Percentiles rank a stretch among this genome's conserved stretches.
These are phyloP conservation scores for Neomicropteryx cornuta DNA, from an alignment of 1,140 invertebrate species.

Conservation along the genomic window DNA sequence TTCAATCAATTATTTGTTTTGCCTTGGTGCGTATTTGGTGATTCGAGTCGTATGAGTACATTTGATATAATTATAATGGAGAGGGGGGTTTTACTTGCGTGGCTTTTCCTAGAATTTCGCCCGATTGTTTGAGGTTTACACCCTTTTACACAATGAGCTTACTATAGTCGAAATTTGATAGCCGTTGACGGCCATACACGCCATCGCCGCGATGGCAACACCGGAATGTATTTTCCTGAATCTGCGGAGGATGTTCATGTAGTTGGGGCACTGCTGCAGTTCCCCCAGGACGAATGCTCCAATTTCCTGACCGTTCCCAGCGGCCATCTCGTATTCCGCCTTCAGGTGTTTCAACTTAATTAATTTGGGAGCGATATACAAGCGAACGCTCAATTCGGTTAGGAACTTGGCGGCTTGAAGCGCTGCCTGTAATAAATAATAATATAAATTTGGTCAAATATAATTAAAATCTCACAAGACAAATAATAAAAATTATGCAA, in stretches of 20 bases:
- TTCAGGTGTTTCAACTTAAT: slow-evolving; percentile 44
- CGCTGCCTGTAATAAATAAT: slow-evolving; percentile 37
- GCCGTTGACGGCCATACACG: slow-evolving; percentile 45
- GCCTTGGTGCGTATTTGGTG: too few species aligned
- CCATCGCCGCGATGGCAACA: slow-evolving; percentile 52
- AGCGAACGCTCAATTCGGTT: slow-evolving; percentile 44
- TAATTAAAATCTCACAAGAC: too few species aligned
- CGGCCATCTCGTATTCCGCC: slow-evolving; percentile 44
- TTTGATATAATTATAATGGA: too few species aligned
- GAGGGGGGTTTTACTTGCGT: too few species aligned
- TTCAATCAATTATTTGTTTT: too few species aligned
- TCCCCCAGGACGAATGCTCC: slow-evolving; percentile 44
- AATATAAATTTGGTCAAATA: too few species aligned
- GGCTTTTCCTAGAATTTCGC: too few species aligned
- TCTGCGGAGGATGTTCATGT: slow-evolving; percentile 43
- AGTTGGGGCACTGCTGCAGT: slow-evolving; percentile 47
- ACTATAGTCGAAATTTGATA: too few species aligned
- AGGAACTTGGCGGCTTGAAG: slow-evolving; percentile 47
- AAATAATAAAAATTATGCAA: too few species aligned
- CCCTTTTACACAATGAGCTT: too few species aligned
- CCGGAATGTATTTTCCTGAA: slow-evolving; percentile 48
- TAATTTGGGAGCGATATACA: slow-evolving; percentile 50
- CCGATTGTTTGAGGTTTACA: too few species aligned
- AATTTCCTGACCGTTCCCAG: slow-evolving; percentile 50
- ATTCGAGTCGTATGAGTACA: too few species aligned